Base-by-base conservation (phyloP, 2,797 vertebrate genomes). In the Fundulus diaphanus region DNA sequence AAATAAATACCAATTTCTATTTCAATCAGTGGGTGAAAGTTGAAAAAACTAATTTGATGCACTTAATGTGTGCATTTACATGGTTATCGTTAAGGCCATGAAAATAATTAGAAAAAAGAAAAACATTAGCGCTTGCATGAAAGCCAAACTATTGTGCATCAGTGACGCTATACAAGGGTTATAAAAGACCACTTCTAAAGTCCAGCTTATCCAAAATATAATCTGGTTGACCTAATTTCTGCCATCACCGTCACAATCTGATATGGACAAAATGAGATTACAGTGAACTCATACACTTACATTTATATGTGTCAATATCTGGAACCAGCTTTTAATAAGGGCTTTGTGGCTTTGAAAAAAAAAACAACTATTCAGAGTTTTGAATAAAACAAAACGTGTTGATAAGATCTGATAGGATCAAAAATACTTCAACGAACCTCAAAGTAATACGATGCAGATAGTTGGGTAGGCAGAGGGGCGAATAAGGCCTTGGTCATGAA, bases 201-300 rank as follows among this genome's bases (percentile, higher is more conserved):
- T 83, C 86, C 81, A 57, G 88, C 85, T 90, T 82, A 92, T 90
- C 73, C 76, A 83, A 84, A 91, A 88, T 87, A 69, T 88, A 83
- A 85, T 72, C 82, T 67, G 82, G 73, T 44, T 92, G 91, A 92
- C 91, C 92, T 88, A 56, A 86, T 90, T 93, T 90, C 77, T 81
- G 72, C 52, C 33, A 40, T 87, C 82, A 82, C 59, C 56, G 65
- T 75, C 73, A 73, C 52, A 79, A 83, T 83, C 83, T 78, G 84
- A 83, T 83, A 85, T 84, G 78, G 85, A 89, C 84, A 76, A 87
- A 88, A 80, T 82, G 66, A 88, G 91, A 91, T 89, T 88, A 84
- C 24, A 59, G 74, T 65, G 61, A 72, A 80, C 74, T 70, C 51
- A 70, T 65, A 79, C 44, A 76, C 59, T 77, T 73, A 54, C 49